A percentile compares a stretch with the other conserved stretches of the same genome.
Conservation (phyloP, 2,113 vertebrate genomes). For the Pongo abelii region DNA sequence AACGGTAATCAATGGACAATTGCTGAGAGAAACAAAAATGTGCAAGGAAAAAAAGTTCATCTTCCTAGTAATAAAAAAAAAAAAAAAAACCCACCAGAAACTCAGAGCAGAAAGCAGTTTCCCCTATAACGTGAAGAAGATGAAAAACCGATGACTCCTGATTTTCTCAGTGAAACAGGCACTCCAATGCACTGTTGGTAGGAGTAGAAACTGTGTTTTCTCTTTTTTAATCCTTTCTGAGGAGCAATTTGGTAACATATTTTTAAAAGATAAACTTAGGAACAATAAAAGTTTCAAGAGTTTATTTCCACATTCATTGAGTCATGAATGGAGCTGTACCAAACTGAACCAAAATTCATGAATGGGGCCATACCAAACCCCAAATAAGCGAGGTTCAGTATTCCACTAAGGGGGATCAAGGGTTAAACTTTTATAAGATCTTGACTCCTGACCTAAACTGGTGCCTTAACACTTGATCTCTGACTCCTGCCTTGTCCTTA, state of each 20-base stretch:
- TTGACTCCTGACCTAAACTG: neutral
- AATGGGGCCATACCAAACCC: too few species aligned
- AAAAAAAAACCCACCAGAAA: neutral
- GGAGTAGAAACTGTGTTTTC: neutral
- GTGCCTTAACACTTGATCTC: neutral
- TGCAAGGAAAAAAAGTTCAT: neutral
- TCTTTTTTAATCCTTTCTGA: neutral
- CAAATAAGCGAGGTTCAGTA: too few species aligned
- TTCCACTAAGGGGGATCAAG: neutral
- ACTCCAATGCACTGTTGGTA: neutral
- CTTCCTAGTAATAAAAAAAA: neutral
- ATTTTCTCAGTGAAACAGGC: neutral
- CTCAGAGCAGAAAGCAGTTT: neutral
- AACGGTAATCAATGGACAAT: neutral
- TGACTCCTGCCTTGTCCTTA: neutral
- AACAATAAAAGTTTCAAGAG: neutral
- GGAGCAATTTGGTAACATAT: neutral
- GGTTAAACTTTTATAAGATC: neutral
- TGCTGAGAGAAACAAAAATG: neutral
- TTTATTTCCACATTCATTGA: neutral
- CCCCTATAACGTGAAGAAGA: neutral
- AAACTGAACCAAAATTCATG: neutral
- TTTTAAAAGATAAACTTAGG: neutral
- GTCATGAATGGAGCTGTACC: too few species aligned
- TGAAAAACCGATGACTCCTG: neutral